Conservation (phyloP, 2,797 vertebrate genomes). For the Darevskia nairensis region DNA sequence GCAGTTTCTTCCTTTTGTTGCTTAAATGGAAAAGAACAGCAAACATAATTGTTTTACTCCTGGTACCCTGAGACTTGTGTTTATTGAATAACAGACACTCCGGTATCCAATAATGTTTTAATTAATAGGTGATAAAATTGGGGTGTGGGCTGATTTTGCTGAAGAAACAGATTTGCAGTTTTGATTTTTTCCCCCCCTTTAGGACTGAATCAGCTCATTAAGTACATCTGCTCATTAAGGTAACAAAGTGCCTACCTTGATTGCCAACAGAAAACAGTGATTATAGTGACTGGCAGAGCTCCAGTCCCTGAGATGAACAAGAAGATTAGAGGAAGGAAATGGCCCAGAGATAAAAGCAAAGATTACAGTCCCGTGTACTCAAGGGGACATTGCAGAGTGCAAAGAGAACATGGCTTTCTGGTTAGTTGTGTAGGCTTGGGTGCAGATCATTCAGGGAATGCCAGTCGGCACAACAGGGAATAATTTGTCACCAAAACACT, state of each 20-base stretch:
- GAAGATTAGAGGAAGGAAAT: conserved; percentile 23
- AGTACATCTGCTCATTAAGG: conserved; percentile 65
- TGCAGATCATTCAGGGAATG: not conserved
- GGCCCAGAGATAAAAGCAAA: conserved; percentile 18
- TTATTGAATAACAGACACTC: conserved; percentile 51
- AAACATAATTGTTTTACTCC: conserved; percentile 60
- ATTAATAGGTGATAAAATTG: conserved; percentile 51
- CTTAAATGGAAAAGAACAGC: conserved; percentile 43
- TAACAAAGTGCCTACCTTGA: conserved; percentile 63
- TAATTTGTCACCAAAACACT: conserved; percentile 29
- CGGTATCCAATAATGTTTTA: conserved; percentile 45
- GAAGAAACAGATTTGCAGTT: conserved; percentile 53
- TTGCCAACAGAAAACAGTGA: conserved; percentile 46
- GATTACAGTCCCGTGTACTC: not conserved
- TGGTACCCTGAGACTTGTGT: conserved; percentile 56
- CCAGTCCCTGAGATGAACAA: conserved; percentile 21
- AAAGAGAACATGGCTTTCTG: not conserved
- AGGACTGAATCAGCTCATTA: conserved; percentile 62
- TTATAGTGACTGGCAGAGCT: conserved; percentile 53
- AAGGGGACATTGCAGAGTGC: not conserved
- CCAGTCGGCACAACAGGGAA: not conserved
- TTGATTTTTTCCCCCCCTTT: conserved; percentile 59
- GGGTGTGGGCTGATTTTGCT: conserved; percentile 54
- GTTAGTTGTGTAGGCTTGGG: not conserved
- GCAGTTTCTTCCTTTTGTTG: not conserved